These are phyloP conservation scores for Synanthedon andrenaeformis DNA, from an alignment of 2,888 invertebrate genomes.

Conservation along the genomic window DNA sequence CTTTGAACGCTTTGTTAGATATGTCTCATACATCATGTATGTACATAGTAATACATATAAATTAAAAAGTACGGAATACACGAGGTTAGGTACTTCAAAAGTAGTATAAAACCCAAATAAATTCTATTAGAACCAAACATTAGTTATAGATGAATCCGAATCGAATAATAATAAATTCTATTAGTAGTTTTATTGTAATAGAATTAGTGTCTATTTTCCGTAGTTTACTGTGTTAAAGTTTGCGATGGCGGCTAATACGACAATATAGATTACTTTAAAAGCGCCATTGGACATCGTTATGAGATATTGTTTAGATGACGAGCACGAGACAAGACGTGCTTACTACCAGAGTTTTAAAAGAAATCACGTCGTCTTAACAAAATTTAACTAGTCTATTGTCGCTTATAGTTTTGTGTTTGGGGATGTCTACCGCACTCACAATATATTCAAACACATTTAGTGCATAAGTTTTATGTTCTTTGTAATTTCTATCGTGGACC, in stretches of 20 bases:
- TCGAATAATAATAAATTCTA: slow-evolving; percentile 34
- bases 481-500: slow-evolving; percentile 27
- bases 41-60: too few relatives aligned
- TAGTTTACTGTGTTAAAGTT: slow-evolving; percentile 49
- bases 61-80: too few relatives aligned
- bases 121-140: neutral
- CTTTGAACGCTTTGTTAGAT: too few relatives aligned
- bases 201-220: slow-evolving; percentile 53
- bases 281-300: slow-evolving; percentile 14
- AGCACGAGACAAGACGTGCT: too few relatives aligned
- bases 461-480: neutral
- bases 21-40: too few relatives aligned
- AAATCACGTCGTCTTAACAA: too few relatives aligned
- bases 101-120: too few relatives aligned
- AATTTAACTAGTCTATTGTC: neutral
- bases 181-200: slow-evolving; percentile 22
- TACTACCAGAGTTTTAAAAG: neutral
- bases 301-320: too few relatives aligned
- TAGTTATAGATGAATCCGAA: slow-evolving; percentile 36
- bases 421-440: neutral
- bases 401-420: neutral
- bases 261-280: slow-evolving; percentile 21
- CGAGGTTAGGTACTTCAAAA: too few relatives aligned
- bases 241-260: slow-evolving; percentile 34
- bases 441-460: neutral